Conservation (phyloP, 2,888 invertebrate species). For the Sycophila texana region DNA sequence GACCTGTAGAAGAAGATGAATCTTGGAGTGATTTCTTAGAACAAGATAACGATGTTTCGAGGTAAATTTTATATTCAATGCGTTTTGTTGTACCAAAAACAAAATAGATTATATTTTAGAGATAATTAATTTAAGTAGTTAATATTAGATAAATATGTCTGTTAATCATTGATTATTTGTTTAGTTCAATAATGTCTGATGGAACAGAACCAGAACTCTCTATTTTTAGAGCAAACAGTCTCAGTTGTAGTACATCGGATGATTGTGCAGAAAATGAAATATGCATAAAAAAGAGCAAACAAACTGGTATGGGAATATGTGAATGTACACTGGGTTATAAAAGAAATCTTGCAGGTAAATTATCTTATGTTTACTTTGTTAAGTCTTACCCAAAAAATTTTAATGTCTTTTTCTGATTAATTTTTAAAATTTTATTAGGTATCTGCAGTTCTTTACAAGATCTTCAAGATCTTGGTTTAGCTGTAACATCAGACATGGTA, state of each 20-base stretch:
- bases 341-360: constrained; percentile 75
- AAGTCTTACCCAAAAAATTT: neutral
- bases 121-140: too few relatives aligned
- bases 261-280: constrained; percentile 84
- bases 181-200: constrained; percentile 66
- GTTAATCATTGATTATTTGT: constrained; percentile 38
- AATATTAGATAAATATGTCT: constrained; percentile 1
- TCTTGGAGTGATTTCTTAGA: constrained; percentile 76
- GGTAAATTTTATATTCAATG: constrained; percentile 57
- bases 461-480: constrained; percentile 58
- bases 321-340: constrained; percentile 82
- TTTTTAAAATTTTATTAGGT: constrained; percentile 57
- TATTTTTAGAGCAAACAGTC: constrained; percentile 76
- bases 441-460: constrained; percentile 62
- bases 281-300: constrained; percentile 79
- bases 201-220: constrained; percentile 64
- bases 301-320: constrained; percentile 83
- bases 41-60: constrained; percentile 61
- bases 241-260: constrained; percentile 79
- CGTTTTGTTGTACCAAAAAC: neutral
- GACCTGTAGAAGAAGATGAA: constrained; percentile 80
- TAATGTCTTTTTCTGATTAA: neutral
- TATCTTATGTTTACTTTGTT: neutral
- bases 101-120: neutral
- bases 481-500: constrained; percentile 62